Evolutionary conservation across 2,113 vertebrate species (phyloP), one percentile per base, ranked within the genome.

Genomic region (Suncus etruscus): DNA sequence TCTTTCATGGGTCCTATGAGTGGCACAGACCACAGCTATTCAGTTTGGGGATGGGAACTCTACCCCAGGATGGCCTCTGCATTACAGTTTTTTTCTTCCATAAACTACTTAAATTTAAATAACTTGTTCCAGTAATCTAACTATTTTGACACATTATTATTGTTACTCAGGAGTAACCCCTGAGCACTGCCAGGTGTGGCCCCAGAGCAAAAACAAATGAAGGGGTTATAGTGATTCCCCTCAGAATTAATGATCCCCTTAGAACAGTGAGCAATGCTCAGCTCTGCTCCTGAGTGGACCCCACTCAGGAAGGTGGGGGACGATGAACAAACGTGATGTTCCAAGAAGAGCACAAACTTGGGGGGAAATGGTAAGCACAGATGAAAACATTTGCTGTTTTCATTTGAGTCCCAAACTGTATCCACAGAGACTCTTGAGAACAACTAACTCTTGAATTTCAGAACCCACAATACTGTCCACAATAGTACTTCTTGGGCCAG

Each of bases 1-100:
- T n/a, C 50, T 32, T 1, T 7, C 8, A n/a, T 8, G 29, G 20
- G 54, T 18, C 54, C n/a, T 69, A 2, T 11, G 48, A 45, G 51
- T 45, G 9, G 0, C 65, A 58, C 20, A 77, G 25, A 74, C 3
- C 76, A 89, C 39, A 68, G 25, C 24, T 27, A 7, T 25, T 27
- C 16, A 6, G 20, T 18, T 58, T 58, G 11, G 20, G 54, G 54
- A 2, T n/a, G 83, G 81, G 8, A 80, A 48, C 25, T 51, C 48
- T 45, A 75, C 11, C 9, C 31, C 24, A 45, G 2, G 58, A 29
- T 29, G 16, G 63, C 25, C 68, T 61, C 29, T 29, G n/a, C 22
- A 58, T 58, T 54, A 32, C 18, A 11, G 32, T 66, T 76, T 91
- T 66, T 76, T 89, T 87, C 47, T 45, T 82, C 76, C 78, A 65